Percentiles rank a stretch among this genome's conserved stretches.
Conservation (phyloP, 2,113 vertebrate species). For the Chloropsis cyanopogon region DNA sequence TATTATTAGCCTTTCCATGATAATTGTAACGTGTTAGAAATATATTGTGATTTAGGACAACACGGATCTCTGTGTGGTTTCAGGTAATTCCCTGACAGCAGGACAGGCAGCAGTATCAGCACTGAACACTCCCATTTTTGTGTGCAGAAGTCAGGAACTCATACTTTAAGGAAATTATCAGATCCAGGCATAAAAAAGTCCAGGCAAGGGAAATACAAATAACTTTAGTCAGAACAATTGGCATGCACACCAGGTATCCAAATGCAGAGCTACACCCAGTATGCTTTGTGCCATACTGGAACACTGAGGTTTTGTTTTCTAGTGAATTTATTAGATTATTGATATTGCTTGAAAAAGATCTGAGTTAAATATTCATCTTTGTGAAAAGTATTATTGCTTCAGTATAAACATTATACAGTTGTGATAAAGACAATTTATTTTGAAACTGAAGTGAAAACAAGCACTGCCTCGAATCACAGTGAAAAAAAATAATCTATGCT, state of each 20-base stretch:
- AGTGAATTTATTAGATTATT: background rate
- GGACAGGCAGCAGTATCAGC: background rate
- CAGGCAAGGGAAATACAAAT: background rate
- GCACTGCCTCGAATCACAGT: background rate
- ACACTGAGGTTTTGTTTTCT: background rate
- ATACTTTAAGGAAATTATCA: background rate
- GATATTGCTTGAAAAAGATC: background rate
- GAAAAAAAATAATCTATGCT: background rate
- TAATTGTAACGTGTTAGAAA: background rate
- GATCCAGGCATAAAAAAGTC: background rate
- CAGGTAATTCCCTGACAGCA: background rate
- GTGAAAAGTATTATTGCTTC: background rate
- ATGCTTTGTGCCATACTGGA: background rate
- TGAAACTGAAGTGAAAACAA: conserved; percentile 28
- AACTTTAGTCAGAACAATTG: background rate
- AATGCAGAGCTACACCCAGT: background rate
- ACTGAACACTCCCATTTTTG: background rate
- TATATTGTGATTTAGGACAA: background rate
- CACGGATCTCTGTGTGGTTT: background rate
- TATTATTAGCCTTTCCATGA: background rate
- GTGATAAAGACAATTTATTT: conserved; percentile 27
- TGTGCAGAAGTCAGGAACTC: background rate
- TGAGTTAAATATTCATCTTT: background rate
- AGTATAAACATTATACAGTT: conserved; percentile 2
- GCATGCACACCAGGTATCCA: background rate